Evolutionary conservation across 2,888 invertebrate genomes (phyloP), one percentile per base, ranked within the genome.

Genomic region (Physocephala rufipes): DNA sequence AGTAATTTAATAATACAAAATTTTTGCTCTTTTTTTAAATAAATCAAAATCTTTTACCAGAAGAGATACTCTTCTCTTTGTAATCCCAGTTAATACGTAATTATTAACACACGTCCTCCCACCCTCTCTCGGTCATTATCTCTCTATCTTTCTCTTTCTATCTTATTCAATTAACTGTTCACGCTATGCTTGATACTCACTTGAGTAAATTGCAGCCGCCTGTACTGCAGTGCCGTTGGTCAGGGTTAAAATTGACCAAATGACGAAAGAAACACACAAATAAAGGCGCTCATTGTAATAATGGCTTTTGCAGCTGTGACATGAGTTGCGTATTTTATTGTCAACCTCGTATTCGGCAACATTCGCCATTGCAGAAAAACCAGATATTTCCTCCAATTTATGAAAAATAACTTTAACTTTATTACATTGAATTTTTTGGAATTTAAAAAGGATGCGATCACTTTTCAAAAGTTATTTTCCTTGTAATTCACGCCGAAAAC

Each of bases 161-260:
- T 19, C 19, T n/a, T 21, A 2, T 9, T 53, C 53, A 21, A 5
- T 3, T 4, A 13, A 36, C 36, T 36, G 36, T 36, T 36, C 9
- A 36, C 9, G 4, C 36, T 36, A 36, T 5, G 12, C n/a, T 53
- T 63, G 68, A 65, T 73, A 83, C 85, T 80, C 80, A 85, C 85
- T 85, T 77, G 85, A 82, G 74, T 84, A 82, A 71, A 86, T 81
- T 65, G 85, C 80, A 71, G 84, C 84, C 78, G 84, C 81, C 78
- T 81, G 81, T 71, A 76, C 77, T 67, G 77, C 78, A 49, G 36
- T 68, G 73, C 80, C 61, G 19, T 45, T 79, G 79, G 77, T 76
- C 75, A 83, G 76, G 64, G 80, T 78, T 73, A 84, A 72, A 53
- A 81, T 66, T 71, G 79, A 77, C 79, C 81, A 81, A 76, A 79